Evolutionary conservation across 2,797 vertebrate species (phyloP).

Genomic region (Gastrophryne carolinensis): DNA sequence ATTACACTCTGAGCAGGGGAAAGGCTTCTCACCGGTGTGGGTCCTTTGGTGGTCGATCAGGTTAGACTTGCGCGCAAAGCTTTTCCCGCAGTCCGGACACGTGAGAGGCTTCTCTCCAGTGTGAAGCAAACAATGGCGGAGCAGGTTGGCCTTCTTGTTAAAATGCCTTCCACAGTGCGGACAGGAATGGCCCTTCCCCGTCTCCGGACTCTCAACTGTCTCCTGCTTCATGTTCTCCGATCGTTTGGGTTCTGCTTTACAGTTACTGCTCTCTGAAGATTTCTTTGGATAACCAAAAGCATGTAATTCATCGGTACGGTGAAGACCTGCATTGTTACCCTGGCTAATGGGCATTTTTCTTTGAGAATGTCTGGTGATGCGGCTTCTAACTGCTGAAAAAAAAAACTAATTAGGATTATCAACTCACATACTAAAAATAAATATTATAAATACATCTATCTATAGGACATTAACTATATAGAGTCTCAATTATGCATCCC

Average conservation of each 20-base stretch:
- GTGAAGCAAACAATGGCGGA: constrained; percentile 70
- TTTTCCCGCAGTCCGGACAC: constrained; percentile 70
- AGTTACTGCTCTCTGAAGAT: background rate
- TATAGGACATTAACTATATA: too few species aligned
- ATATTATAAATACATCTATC: too few species aligned
- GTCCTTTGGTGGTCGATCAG: constrained; percentile 71
- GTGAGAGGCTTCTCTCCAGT: constrained; percentile 66
- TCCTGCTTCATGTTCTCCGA: background rate
- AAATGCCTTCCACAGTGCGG: background rate
- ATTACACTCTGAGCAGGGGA: constrained; percentile 69
- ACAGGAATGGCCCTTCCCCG: background rate
- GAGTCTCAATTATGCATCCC: too few species aligned
- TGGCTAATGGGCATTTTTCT: too few species aligned
- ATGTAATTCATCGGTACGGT: too few species aligned
- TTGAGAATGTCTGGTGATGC: too few species aligned
- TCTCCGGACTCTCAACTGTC: constrained; percentile 1
- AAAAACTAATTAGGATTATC: too few species aligned
- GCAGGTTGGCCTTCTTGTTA: background rate
- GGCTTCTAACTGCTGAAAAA: too few species aligned
- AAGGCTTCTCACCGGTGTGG: constrained; percentile 69
- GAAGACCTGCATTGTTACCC: too few species aligned
- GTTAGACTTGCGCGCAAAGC: constrained; percentile 76
- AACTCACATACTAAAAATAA: too few species aligned
- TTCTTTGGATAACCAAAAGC: background rate
- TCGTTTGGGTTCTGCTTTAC: background rate